Percentiles rank a stretch among this genome's conserved stretches.
Evolutionary conservation across 2,888 invertebrate species (phyloP).

Genomic region (Tachina fera): DNA sequence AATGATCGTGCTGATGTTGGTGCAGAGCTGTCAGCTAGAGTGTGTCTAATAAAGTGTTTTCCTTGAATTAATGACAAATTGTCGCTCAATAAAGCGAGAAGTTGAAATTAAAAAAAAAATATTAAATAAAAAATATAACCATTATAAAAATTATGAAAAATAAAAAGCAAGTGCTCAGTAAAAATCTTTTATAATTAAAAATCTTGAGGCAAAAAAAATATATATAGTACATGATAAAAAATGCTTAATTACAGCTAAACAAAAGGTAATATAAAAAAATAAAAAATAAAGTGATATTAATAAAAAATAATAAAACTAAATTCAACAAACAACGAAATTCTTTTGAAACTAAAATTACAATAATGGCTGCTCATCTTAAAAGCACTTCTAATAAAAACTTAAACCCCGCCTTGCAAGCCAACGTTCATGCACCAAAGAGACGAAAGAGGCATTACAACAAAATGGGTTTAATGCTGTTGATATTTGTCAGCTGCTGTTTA

Average conservation of each 20-base stretch:
- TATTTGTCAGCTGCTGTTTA: constrained; percentile 62
- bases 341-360: not conserved
- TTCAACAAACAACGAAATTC: constrained; percentile 27
- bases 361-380: constrained; percentile 25
- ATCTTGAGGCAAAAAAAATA: not conserved
- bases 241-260: not conserved
- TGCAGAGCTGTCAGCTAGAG: constrained; percentile 46
- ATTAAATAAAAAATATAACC: no score
- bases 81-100: constrained; percentile 49
- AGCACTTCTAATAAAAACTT: constrained; percentile 19
- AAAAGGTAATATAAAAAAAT: not conserved
- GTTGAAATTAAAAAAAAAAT: not conserved
- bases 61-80: constrained; percentile 64
- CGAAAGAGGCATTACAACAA: constrained; percentile 49
- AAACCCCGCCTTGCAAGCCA: constrained; percentile 5
- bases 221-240: not conserved
- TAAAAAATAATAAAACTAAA: constrained; percentile 15
- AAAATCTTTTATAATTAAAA: constrained; percentile 1
- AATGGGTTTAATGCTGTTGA: constrained; percentile 58
- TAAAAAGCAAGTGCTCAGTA: not conserved
- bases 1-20: constrained; percentile 16
- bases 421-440: constrained; percentile 43
- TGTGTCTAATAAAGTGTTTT: constrained; percentile 49
- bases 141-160: not conserved
- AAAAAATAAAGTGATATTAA: not conserved